These are phyloP conservation scores for Musca domestica DNA, from an alignment of 1,140 invertebrate genomes.

Conservation along the genomic window DNA sequence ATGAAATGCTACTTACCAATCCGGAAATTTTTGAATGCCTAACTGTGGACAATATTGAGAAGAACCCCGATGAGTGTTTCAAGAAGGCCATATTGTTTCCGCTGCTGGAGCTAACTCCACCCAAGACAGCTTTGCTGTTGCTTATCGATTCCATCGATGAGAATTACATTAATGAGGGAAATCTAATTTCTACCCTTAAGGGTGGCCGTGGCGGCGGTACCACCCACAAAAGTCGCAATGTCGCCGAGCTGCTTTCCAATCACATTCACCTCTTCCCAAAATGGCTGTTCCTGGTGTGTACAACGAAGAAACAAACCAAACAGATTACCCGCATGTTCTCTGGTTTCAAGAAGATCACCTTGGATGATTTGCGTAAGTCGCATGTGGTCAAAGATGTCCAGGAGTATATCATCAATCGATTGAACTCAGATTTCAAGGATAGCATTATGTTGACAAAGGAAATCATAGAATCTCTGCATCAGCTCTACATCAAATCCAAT, in stretches of 20 bases:
- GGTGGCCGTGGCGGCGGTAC: slow-evolving; percentile 40
- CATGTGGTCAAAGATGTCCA: slow-evolving; percentile 90
- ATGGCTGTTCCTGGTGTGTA: slow-evolving; percentile 89
- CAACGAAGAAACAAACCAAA: slow-evolving; percentile 82
- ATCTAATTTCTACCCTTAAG: slow-evolving; percentile 50
- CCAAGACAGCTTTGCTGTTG: slow-evolving; percentile 79
- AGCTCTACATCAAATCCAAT: slow-evolving; percentile 94
- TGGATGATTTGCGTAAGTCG: slow-evolving; percentile 86
- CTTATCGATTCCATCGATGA: slow-evolving; percentile 93
- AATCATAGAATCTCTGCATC: slow-evolving; percentile 92
- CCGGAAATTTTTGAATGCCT: slow-evolving; percentile 67
- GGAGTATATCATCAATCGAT: slow-evolving; percentile 86
- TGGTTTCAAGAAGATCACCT: slow-evolving; percentile 87
- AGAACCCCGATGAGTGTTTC: slow-evolving; percentile 86
- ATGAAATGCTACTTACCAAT: slow-evolving; percentile 73
- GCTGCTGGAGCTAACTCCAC: slow-evolving; percentile 77
- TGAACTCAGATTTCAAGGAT: slow-evolving; percentile 72
- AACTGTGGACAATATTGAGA: slow-evolving; percentile 65
- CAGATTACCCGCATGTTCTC: slow-evolving; percentile 88
- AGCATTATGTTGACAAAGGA: slow-evolving; percentile 60
- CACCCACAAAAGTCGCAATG: slow-evolving; percentile 65
- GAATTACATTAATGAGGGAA: slow-evolving; percentile 56
- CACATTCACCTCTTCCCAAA: slow-evolving; percentile 91
- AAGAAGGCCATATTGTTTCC: slow-evolving; percentile 85
- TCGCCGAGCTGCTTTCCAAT: slow-evolving; percentile 81